phyloP scores from a whole-genome alignment of 2,888 invertebrate genomes.

The Entomobrya proxima region DNA sequence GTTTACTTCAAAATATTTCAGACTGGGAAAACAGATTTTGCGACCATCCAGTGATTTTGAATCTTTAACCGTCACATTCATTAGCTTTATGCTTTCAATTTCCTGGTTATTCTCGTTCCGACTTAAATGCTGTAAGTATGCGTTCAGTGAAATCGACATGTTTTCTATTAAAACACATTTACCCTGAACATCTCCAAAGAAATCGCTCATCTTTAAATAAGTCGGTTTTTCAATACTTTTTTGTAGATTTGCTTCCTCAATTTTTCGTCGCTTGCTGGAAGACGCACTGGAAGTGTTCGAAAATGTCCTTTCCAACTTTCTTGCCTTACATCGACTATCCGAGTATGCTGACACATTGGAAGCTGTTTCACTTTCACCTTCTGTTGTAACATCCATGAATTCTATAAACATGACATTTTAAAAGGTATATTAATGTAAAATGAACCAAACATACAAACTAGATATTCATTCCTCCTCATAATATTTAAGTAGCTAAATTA shows the following conservation, averaged over 20 bases:
- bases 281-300: slow-evolving; percentile 3
- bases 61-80: slow-evolving; percentile 44
- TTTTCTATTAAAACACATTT: background rate
- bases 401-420: too few species aligned
- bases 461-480: too few species aligned
- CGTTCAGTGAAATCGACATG: slow-evolving; percentile 8
- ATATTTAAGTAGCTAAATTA: too few species aligned
- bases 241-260: background rate
- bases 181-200: slow-evolving; percentile 35
- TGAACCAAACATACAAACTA: background rate
- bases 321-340: background rate
- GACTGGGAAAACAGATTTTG: slow-evolving; percentile 48
- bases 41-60: slow-evolving; percentile 1
- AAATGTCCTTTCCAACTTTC: slow-evolving; percentile 9
- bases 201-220: background rate
- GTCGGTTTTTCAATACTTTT: background rate
- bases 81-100: slow-evolving; percentile 42
- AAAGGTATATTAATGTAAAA: background rate
- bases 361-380: slow-evolving; percentile 54
- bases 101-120: background rate
- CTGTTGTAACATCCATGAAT: slow-evolving; percentile 28
- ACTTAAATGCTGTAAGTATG: slow-evolving; percentile 6
- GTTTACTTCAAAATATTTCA: slow-evolving; percentile 59
- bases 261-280: slow-evolving; percentile 9
- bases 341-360: slow-evolving; percentile 37